These are phyloP conservation scores for Denticeps clupeoides DNA, from an alignment of 2,797 vertebrate species.

Conservation along the genomic window DNA sequence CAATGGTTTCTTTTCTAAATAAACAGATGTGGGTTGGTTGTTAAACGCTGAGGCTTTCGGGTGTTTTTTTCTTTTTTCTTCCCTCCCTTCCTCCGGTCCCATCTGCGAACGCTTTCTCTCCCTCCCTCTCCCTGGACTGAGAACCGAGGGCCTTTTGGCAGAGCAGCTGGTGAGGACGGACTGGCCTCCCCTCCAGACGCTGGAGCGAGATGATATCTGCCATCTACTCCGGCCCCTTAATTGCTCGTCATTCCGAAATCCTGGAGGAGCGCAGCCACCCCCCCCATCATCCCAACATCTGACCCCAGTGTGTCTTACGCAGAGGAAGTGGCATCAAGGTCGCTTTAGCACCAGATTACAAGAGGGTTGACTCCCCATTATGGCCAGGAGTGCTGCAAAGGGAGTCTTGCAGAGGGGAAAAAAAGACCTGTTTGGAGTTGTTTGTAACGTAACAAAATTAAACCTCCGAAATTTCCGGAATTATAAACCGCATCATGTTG, in stretches of 20 bases:
- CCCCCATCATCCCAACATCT: constrained; percentile 39
- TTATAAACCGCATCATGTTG: too few relatives aligned
- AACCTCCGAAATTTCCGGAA: too few relatives aligned
- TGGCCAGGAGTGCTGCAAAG: constrained; percentile 1
- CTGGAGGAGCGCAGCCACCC: constrained; percentile 50
- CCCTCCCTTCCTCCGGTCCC: not conserved
- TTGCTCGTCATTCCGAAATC: constrained; percentile 66
- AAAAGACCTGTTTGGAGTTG: too few relatives aligned
- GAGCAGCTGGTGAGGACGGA: constrained; percentile 60
- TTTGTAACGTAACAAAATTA: too few relatives aligned
- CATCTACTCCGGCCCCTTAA: constrained; percentile 59
- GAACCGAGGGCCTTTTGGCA: constrained; percentile 45
- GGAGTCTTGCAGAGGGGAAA: constrained; percentile 12
- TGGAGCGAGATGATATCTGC: constrained; percentile 60
- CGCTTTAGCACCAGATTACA: constrained; percentile 32
- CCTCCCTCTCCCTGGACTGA: constrained; percentile 3
- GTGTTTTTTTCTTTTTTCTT: constrained; percentile 34
- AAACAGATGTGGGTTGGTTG: constrained; percentile 70
- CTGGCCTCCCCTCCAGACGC: constrained; percentile 52
- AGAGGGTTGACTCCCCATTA: not conserved
- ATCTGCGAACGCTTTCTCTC: constrained; percentile 31
- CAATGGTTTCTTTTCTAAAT: constrained; percentile 81
- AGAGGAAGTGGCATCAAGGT: constrained; percentile 17
- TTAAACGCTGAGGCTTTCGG: constrained; percentile 48
- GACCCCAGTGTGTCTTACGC: constrained; percentile 38